Percentiles rank a stretch among this genome's conserved stretches.
Evolutionary conservation across 2,888 invertebrate genomes (phyloP).

Genomic region (Siphonodentalium dalli): DNA sequence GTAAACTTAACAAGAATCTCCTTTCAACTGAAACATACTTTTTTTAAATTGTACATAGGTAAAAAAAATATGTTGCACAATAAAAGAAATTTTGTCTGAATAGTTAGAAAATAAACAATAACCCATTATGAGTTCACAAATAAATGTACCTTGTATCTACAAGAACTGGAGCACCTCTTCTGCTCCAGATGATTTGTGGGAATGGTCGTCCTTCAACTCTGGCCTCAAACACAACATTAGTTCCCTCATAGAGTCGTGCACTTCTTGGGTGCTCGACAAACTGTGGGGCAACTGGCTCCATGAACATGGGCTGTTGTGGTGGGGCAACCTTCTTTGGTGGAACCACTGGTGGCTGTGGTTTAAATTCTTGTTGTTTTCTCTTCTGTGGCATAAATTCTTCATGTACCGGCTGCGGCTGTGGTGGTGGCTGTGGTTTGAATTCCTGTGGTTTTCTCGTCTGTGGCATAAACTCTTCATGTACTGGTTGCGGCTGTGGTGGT

Average conservation of each 20-base stretch:
- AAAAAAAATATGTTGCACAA: too few relatives aligned
- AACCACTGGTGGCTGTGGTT: too few relatives aligned
- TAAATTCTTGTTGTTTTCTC: not conserved
- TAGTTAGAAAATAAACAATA: too few relatives aligned
- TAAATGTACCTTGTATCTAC: constrained; percentile 56
- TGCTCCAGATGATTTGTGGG: constrained; percentile 61
- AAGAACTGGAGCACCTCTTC: constrained; percentile 52
- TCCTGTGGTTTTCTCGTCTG: not conserved
- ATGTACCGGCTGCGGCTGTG: constrained; percentile 12
- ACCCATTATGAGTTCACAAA: not conserved
- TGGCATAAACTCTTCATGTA: not conserved
- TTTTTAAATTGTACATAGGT: too few relatives aligned
- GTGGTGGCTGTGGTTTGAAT: constrained; percentile 6
- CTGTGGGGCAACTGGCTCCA: constrained; percentile 45
- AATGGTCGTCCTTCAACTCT: constrained; percentile 59
- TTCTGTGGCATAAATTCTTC: constrained; percentile 1
- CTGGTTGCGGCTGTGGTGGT: constrained; percentile 4
- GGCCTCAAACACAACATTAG: constrained; percentile 61
- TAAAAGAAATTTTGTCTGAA: too few relatives aligned
- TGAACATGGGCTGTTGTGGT: too few relatives aligned
- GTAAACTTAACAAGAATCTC: too few relatives aligned
- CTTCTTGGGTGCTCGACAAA: constrained; percentile 52
- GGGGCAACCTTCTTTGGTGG: too few relatives aligned
- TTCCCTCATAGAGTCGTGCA: constrained; percentile 62
- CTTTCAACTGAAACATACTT: too few relatives aligned